phyloP scores from a whole-genome alignment of 2,888 invertebrate species.

The Agriopis leucophaearia region DNA sequence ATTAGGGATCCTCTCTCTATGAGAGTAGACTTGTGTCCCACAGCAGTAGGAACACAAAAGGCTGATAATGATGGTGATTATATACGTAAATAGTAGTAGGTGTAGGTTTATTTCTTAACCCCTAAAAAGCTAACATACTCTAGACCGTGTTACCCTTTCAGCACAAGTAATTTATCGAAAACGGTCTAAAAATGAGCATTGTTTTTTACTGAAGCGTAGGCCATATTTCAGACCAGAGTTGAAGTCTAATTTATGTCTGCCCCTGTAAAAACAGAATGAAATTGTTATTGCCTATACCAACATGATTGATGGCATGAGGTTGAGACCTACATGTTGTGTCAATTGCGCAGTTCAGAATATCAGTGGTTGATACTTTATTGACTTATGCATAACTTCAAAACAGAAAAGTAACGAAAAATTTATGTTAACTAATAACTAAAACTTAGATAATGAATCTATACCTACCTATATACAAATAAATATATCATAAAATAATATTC shows the following conservation, averaged over 20 bases:
- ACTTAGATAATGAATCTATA: no score
- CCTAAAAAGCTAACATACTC: slow-evolving; percentile 1
- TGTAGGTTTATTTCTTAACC: not conserved
- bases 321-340: not conserved
- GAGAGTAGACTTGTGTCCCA: no score
- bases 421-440: no score
- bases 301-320: slow-evolving; percentile 9
- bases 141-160: slow-evolving; percentile 18
- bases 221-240: slow-evolving; percentile 28
- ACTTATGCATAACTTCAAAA: no score
- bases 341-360: not conserved
- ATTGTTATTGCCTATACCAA: slow-evolving; percentile 14
- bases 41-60: no score
- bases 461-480: no score
- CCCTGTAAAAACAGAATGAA: slow-evolving; percentile 15
- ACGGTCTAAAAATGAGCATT: slow-evolving; percentile 8
- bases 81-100: not conserved
- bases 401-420: no score
- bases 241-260: slow-evolving; percentile 31
- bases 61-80: no score
- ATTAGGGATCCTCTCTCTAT: no score
- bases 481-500: no score
- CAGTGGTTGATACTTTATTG: no score
- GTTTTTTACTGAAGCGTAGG: slow-evolving; percentile 27
- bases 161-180: slow-evolving; percentile 26